Percentiles rank a stretch among this genome's conserved stretches.
phyloP scores from a whole-genome alignment of 2,113 vertebrate genomes.

The Echinops telfairi region DNA sequence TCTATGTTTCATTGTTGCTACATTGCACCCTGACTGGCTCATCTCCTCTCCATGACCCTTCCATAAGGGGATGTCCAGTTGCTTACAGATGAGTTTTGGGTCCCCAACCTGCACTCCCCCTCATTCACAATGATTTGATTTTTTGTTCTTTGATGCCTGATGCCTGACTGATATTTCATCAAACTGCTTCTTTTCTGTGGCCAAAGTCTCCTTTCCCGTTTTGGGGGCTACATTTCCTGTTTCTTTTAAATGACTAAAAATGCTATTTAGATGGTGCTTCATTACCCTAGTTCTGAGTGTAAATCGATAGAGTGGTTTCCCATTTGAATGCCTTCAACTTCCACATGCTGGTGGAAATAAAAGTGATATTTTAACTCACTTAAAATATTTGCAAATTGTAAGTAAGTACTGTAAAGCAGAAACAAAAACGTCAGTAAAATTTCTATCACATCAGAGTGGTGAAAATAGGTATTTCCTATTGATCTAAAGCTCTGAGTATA shows the following conservation, averaged over 20 bases:
- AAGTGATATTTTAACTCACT: neutral
- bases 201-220: neutral
- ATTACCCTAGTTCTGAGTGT: neutral
- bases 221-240: neutral
- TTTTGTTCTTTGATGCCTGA: no score
- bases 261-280: neutral
- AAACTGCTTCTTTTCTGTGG: constrained; percentile 10
- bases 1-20: no score
- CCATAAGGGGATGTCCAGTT: no score
- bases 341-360: neutral
- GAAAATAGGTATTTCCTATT: neutral
- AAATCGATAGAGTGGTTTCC: neutral
- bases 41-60: no score
- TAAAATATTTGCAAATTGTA: neutral
- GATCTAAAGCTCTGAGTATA: neutral
- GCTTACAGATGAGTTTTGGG: no score
- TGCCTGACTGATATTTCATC: neutral
- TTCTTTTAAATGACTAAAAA: constrained; percentile 11
- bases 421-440: neutral
- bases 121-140: no score
- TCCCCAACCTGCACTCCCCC: no score
- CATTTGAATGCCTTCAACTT: neutral
- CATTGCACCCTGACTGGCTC: no score
- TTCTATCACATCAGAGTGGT: neutral
- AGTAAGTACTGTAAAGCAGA: neutral